A percentile compares a stretch with the other conserved stretches of the same genome.
Evolutionary conservation across 2,888 invertebrate species (phyloP).

Genomic region (Eutolmus rufibarbis): DNA sequence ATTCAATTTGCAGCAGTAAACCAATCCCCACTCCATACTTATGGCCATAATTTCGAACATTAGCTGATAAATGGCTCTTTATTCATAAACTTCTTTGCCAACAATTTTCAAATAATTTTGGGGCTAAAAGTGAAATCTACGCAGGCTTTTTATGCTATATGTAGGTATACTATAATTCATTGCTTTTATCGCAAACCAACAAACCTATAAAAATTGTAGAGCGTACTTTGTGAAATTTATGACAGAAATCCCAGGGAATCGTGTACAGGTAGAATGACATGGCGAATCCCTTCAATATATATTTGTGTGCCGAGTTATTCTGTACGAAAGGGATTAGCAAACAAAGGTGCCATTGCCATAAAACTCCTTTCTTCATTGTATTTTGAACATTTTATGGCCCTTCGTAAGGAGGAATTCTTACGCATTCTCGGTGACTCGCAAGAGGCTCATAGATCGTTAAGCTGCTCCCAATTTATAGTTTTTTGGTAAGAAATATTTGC

Average conservation of each 20-base stretch:
- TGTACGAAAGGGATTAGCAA: neutral
- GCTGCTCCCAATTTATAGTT: neutral
- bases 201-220: conserved; percentile 24
- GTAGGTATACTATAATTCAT: neutral
- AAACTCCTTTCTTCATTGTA: neutral
- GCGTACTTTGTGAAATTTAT: conserved; percentile 13
- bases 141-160: neutral
- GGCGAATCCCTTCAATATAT: neutral
- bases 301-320: neutral
- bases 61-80: neutral
- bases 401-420: neutral
- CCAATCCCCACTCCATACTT: neutral
- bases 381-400: neutral
- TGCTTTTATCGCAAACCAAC: neutral
- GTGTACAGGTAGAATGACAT: neutral
- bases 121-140: neutral
- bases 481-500: neutral
- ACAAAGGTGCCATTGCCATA: neutral
- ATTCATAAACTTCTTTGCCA: neutral
- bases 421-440: neutral
- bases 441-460: neutral
- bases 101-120: neutral
- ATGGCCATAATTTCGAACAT: neutral
- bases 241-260: neutral
- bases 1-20: too few relatives aligned